Conservation (phyloP, 2,113 vertebrate genomes). For the Chaetops frenatus region DNA sequence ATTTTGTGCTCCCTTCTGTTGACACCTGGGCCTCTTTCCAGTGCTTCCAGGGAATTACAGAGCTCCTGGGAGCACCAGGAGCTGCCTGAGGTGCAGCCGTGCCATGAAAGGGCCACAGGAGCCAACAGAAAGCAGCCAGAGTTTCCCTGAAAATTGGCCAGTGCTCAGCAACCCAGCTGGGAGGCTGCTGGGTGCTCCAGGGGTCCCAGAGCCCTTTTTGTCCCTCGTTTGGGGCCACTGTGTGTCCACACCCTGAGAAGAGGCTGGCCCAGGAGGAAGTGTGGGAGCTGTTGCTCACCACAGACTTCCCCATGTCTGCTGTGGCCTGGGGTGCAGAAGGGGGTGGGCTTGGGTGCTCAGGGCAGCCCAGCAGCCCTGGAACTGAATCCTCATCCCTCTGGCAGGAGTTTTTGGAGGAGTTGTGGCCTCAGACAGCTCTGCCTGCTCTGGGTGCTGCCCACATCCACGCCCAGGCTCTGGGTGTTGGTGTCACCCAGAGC, state of each 20-base stretch:
- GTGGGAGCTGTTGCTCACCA: background rate
- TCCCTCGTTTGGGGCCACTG: background rate
- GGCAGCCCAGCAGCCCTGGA: background rate
- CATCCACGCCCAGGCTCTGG: rapidly evolving
- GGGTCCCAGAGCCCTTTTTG: background rate
- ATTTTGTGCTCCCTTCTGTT: background rate
- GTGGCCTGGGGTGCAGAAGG: background rate
- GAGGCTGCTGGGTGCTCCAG: no score
- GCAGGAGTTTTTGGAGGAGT: background rate
- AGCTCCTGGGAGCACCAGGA: background rate
- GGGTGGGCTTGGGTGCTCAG: rapidly evolving
- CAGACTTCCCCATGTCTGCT: rapidly evolving
- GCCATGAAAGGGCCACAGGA: background rate
- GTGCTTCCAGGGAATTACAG: rapidly evolving
- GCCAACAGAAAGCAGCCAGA: background rate
- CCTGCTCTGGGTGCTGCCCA: background rate
- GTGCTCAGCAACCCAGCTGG: rapidly evolving
- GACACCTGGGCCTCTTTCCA: background rate
- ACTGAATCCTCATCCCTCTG: background rate
- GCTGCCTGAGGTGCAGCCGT: background rate
- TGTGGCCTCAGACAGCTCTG: no score
- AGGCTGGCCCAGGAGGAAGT: background rate
- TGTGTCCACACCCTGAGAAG: rapidly evolving
- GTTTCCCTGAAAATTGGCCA: background rate
- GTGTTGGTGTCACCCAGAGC: background rate